These are phyloP conservation scores for Lagria hirta DNA, from an alignment of 2,888 invertebrate genomes.

Conservation along the genomic window DNA sequence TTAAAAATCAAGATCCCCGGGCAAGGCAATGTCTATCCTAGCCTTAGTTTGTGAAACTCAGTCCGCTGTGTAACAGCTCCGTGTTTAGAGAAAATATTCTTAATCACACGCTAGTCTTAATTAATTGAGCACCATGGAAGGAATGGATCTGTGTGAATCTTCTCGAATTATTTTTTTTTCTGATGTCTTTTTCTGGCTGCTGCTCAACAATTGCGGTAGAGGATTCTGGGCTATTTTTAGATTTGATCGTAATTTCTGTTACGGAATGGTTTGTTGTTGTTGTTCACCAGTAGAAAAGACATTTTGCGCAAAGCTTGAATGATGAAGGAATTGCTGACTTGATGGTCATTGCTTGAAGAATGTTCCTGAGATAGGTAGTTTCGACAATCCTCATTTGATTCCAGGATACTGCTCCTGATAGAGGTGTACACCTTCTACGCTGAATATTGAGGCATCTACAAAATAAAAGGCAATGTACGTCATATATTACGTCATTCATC, in stretches of 20 bases:
- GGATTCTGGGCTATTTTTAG: too few species aligned
- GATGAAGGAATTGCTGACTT: conserved; percentile 23
- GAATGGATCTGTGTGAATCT: conserved; percentile 60
- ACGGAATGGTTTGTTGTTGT: conserved; percentile 10
- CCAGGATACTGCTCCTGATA: conserved; percentile 72
- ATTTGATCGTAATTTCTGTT: too few species aligned
- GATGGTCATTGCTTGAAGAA: conserved; percentile 42
- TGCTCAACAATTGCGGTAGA: conserved; percentile 24
- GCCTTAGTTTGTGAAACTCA: conserved; percentile 43
- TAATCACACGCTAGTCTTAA: conserved; percentile 34
- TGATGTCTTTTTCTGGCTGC: conserved; percentile 29
- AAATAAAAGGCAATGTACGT: conserved; percentile 50
- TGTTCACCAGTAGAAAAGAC: conserved; percentile 22
- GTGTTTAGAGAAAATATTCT: too few species aligned
- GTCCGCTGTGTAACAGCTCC: conserved; percentile 41
- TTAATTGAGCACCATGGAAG: conserved; percentile 70
- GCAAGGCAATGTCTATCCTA: conserved; percentile 43
- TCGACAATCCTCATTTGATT: conserved; percentile 46
- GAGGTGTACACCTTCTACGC: conserved; percentile 87
- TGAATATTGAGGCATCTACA: conserved; percentile 96
- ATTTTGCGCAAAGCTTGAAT: conserved; percentile 17
- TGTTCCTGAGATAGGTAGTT: conserved; percentile 45
- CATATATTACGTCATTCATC: too few species aligned
- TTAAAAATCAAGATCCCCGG: conserved; percentile 30
- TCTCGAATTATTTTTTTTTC: conserved; percentile 9